These are phyloP conservation scores for Bombyx mori DNA, from an alignment of 1,140 invertebrate species.

Conservation along the genomic window ASM3026992v2 NC_085112.1:5732501-5733000, in stretches of 20 bases:
- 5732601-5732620: constrained; percentile 31
- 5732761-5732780: not conserved
- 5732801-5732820: constrained; percentile 14
- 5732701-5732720: too few relatives aligned
- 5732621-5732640: constrained; percentile 17
- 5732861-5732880: constrained; percentile 12
- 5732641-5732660: not conserved
- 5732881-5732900: constrained; percentile 2
- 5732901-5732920: too few relatives aligned
- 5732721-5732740: too few relatives aligned
- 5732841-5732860: constrained; percentile 10
- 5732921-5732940: too few relatives aligned
- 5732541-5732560: constrained; percentile 52
- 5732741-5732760: not conserved
- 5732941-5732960: too few relatives aligned
- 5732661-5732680: too few relatives aligned
- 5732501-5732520: constrained; percentile 41
- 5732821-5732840: constrained; percentile 12
- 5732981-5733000: too few relatives aligned
- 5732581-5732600: constrained; percentile 68
- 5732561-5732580: constrained; percentile 31
- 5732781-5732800: constrained; percentile 12
- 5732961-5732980: too few relatives aligned
- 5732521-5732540: constrained; percentile 61
- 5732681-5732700: too few relatives aligned